Percentiles rank a stretch among this genome's conserved stretches.
phyloP scores from a whole-genome alignment of 2,797 vertebrate species.

The Lates japonicus region DNA sequence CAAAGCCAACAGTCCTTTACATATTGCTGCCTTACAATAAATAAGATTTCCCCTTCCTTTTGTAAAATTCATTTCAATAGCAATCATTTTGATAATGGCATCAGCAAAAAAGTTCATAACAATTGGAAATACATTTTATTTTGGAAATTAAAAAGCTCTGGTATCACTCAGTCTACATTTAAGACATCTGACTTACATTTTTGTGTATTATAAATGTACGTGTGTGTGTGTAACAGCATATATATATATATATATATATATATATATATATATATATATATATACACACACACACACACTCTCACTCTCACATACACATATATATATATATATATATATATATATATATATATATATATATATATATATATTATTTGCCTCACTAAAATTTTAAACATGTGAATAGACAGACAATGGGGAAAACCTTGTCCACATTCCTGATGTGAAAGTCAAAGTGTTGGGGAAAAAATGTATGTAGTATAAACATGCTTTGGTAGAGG shows the following conservation, averaged over 20 bases:
- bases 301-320: too few relatives aligned
- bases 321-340: too few relatives aligned
- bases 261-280: too few relatives aligned
- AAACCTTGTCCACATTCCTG: not conserved
- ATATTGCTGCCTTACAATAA: not conserved
- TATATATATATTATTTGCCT: not conserved
- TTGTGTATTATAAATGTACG: too few relatives aligned
- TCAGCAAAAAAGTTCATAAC: not conserved
- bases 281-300: not conserved
- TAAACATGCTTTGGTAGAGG: not conserved
- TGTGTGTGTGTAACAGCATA: too few relatives aligned
- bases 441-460: not conserved
- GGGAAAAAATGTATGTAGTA: not conserved
- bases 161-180: not conserved
- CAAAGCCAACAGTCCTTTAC: not conserved
- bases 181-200: too few relatives aligned
- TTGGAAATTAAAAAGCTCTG: not conserved
- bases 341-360: too few relatives aligned
- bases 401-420: not conserved
- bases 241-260: too few relatives aligned
- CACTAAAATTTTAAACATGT: not conserved
- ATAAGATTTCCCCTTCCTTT: not conserved
- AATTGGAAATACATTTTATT: not conserved
- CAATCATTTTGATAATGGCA: not conserved
- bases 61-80: not conserved